Base-by-base conservation (phyloP, 30 jellyfish, hydroid and myxozoan species). In the Cassiopea xamachana region DNA sequence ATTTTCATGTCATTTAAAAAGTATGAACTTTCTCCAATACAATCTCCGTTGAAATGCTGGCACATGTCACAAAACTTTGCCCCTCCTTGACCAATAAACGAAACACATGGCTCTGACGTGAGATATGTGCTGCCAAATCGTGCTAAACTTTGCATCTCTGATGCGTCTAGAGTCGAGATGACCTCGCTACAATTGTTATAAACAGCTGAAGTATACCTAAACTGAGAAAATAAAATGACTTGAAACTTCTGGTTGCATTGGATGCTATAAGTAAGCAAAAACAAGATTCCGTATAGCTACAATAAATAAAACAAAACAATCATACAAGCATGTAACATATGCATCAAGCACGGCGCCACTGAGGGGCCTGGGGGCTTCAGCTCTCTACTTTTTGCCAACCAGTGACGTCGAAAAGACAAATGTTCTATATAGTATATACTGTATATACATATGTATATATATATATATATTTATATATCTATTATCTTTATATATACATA, bases 181-280 rank as follows among this genome's bases (percentile, higher is more conserved):
- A 44, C 89, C 9, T 58, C 46, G 72, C 89, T 80, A 69, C 89
- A 80, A 68, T 80, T 80, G 69, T 80, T 72, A 48, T 80, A 80
- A 19, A 80, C 80, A 15, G 89, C 89, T n/a, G 89, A 80, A 3
- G 80, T 19, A 55, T 71, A 19, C 51, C 19, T 71, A 43, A 18
- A 71, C 80, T 71, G 80, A 27, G 19, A 43, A 43, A 71, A 71
- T 15, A 71, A 71, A 71, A 15, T 2, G 6, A 67, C 18, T 19
- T 51, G 8, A 51, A 51, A 51, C 9, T 4, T 51, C 64, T 4
- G 4, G 8, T 51, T 9, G 64, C 9, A 51, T 2, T 51, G 64
- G 4, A 51, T 51, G 64, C 8, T 51, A n/a, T n/a, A n/a, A n/a
- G n/a, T n/a, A n/a, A n/a, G n/a, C n/a, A n/a, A n/a, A n/a, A n/a